Evolutionary conservation across 2,797 vertebrate genomes (phyloP), one percentile per base, ranked within the genome.

Genomic region (Peromyscus aztecus): DNA sequence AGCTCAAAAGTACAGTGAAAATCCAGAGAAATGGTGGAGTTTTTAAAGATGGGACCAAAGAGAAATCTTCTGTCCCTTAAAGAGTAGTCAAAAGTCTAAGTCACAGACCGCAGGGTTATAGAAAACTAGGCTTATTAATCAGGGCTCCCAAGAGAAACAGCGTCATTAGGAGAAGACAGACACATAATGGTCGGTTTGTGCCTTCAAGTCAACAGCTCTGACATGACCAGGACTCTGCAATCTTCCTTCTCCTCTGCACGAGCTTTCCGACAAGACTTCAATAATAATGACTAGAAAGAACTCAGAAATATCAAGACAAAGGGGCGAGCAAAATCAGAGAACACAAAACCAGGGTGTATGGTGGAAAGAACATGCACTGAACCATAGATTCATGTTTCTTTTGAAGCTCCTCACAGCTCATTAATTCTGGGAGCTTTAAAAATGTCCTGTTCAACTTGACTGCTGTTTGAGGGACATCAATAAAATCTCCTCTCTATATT

Each of bases 291-390:
- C 46, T 80, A n/a, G 37, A 92, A 92, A 92, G 40, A 65, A 23
- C 43, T 40, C 52, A 91, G 69, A 97, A 96, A 93, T 83, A 87
- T 43, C 63, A 93, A 86, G 34, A 97, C 40, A 76, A 49, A 89
- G 40, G 59, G 61, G 2, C 2, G 67, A 52, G 13, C 40, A 86
- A 78, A 75, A 16, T 87, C 43, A 94, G 52, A 90, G 94, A 85
- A 92, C 34, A 83, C 10, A 65, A 71, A 93, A 49, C 31, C 31
- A 40, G 16, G 37, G 84, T 81, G 93, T 94, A 84, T 40, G 6
- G 80, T 82, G 9, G 27, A 85, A 4, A 37, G 49, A 59, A 63
- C 9, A 80, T 31, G 71, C 19, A 57, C 34, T 89, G 57, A 52
- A 78, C 37, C 55, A 71, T 21, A 86, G 43, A 76, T 65, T 71